Evolutionary conservation across 2,888 invertebrate species (phyloP).

Genomic region (Spatulosminthurus flaviceps): DNA sequence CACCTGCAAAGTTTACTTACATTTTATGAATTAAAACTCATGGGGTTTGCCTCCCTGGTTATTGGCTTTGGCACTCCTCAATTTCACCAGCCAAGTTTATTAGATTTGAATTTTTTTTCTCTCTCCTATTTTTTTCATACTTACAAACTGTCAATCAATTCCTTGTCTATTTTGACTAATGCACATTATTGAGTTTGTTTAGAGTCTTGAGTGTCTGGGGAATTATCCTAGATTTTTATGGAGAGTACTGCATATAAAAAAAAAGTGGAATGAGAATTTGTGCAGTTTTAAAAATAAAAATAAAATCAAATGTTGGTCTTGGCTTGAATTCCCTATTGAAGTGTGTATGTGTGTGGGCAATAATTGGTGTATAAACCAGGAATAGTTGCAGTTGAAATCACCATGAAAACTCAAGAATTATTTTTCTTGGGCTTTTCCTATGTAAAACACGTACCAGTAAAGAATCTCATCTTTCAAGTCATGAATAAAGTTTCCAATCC

Average conservation of each 20-base stretch:
- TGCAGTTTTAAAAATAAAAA: background rate
- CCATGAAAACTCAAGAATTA: background rate
- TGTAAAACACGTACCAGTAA: background rate
- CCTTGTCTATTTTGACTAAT: no score
- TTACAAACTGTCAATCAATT: no score
- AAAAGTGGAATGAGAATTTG: background rate
- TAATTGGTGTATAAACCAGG: background rate
- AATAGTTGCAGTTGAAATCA: background rate
- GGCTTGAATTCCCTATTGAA: background rate
- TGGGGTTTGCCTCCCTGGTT: no score
- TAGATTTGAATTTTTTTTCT: no score
- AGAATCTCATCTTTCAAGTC: conserved; percentile 13
- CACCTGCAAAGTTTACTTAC: conserved; percentile 10
- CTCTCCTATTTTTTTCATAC: no score
- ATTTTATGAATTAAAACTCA: conserved; percentile 12
- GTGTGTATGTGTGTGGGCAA: background rate
- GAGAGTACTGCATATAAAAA: background rate
- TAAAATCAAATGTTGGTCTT: background rate
- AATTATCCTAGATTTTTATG: no score
- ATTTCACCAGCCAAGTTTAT: no score
- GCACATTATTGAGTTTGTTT: no score
- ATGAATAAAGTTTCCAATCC: conserved; percentile 5
- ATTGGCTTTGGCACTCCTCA: conserved; percentile 16
- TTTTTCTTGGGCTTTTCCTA: background rate
- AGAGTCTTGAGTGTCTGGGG: no score